Evolutionary conservation across 30 jellyfish, hydroid and myxozoan species (phyloP), one percentile per base, ranked within the genome.

Genomic region (Hydractinia symbiolongicarpus): DNA sequence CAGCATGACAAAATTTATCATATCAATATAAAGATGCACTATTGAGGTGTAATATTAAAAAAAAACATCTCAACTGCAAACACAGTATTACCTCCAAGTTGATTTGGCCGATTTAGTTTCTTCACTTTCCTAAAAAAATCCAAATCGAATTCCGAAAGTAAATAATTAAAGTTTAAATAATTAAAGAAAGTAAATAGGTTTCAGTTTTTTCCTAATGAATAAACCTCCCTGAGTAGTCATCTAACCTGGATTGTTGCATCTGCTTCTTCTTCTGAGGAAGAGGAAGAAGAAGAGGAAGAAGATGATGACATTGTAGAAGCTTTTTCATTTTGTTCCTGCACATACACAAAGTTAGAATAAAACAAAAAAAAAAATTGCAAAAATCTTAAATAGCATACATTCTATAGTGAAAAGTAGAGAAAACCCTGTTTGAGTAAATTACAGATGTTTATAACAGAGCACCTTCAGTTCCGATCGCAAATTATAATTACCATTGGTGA

Each of bases 31-130:
- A 58, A 58, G 69, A 11, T 58, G n/a, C n/a, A n/a, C n/a, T n/a
- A 3, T 58, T 13, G 15, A 58, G 19, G 69, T 58, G 1, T 11
- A 58, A 58, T 58, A 1, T 58, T 58, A 1, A 16, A 13, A n/a
- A n/a, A 58, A 58, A 58, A 58, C 69, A 58, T 58, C 15, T 16
- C 3, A 58, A 58, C 40, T 51, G 74, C 17, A 64, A 64, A 64
- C 19, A 6, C 19, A 44, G 4, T 64, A 44, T 6, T 64, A 64
- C 74, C 74, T 64, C 74, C 74, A 64, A n/a, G 74, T 64, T 64
- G 74, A 64, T 64, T 64, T 64, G 19, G 74, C 40, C 74, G 44
- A 30, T 30, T 30, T 30, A 30, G 44, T 30, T 30, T 30, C 44
- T 30, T 64, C 8, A 64, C 52, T n/a, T n/a, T 64, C 74, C 74